Evolutionary conservation across 1,140 invertebrate genomes (phyloP).

Genomic region (Cydia pomonella): DNA sequence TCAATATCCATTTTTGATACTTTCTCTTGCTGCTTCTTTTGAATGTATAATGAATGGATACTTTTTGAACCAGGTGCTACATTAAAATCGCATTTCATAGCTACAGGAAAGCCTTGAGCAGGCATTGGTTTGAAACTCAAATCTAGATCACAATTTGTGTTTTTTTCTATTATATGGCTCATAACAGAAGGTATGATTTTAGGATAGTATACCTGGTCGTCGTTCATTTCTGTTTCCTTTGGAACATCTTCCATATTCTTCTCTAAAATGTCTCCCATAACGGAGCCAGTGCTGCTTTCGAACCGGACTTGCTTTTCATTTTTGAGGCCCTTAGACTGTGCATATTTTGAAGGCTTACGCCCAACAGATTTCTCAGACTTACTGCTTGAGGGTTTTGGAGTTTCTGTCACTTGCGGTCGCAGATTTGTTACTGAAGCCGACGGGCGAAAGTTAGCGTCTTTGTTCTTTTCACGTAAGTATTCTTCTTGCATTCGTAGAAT

Average conservation of each 20-base stretch:
- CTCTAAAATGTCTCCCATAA: constrained; percentile 62
- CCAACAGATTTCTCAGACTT: constrained; percentile 35
- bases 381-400: constrained; percentile 48
- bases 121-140: constrained; percentile 50
- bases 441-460: constrained; percentile 76
- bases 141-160: constrained; percentile 56
- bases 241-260: constrained; percentile 58
- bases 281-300: constrained; percentile 40
- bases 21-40: constrained; percentile 45
- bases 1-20: constrained; percentile 64
- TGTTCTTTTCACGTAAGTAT: constrained; percentile 81
- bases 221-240: constrained; percentile 53
- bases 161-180: constrained; percentile 83
- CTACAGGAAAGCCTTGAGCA: constrained; percentile 59
- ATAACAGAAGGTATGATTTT: constrained; percentile 78
- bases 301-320: constrained; percentile 52
- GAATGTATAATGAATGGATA: constrained; percentile 53
- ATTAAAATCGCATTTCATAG: constrained; percentile 49
- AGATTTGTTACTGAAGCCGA: constrained; percentile 83
- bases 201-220: constrained; percentile 78
- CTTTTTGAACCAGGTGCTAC: constrained; percentile 47
- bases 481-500: constrained; percentile 86
- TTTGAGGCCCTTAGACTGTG: constrained; percentile 64
- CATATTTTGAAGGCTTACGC: constrained; percentile 72
- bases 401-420: constrained; percentile 57